Evolutionary conservation across 2,797 vertebrate genomes (phyloP).

Genomic region (Vipera latastei): DNA sequence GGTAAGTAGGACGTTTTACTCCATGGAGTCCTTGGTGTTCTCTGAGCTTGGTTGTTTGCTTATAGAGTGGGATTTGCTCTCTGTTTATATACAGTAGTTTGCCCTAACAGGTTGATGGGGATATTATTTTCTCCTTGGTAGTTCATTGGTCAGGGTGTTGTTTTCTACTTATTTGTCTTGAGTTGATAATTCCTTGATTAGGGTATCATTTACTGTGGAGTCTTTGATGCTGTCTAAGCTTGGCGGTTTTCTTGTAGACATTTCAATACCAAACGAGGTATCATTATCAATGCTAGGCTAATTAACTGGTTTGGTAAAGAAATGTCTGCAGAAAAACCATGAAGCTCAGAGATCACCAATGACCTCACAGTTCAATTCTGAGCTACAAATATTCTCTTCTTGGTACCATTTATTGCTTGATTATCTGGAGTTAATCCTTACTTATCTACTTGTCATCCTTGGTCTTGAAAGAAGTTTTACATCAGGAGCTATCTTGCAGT

Average conservation of each 20-base stretch:
- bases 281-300: background rate
- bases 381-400: background rate
- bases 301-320: background rate
- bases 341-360: background rate
- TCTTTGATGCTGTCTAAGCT: background rate
- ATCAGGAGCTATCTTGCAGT: background rate
- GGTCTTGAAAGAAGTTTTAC: background rate
- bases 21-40: background rate
- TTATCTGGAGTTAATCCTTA: background rate
- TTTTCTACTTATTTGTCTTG: background rate
- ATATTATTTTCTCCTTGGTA: background rate
- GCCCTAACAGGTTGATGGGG: background rate
- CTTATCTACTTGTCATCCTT: background rate
- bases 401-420: background rate
- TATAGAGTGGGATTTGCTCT: background rate
- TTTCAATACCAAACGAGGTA: background rate
- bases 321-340: background rate
- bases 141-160: background rate
- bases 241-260: background rate
- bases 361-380: background rate
- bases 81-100: background rate
- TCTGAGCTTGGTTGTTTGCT: background rate
- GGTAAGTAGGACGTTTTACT: slow-evolving; percentile 67
- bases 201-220: background rate
- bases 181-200: background rate